Base-by-base conservation (phyloP, 2,797 vertebrate genomes). In the Lacerta bilineata region DNA sequence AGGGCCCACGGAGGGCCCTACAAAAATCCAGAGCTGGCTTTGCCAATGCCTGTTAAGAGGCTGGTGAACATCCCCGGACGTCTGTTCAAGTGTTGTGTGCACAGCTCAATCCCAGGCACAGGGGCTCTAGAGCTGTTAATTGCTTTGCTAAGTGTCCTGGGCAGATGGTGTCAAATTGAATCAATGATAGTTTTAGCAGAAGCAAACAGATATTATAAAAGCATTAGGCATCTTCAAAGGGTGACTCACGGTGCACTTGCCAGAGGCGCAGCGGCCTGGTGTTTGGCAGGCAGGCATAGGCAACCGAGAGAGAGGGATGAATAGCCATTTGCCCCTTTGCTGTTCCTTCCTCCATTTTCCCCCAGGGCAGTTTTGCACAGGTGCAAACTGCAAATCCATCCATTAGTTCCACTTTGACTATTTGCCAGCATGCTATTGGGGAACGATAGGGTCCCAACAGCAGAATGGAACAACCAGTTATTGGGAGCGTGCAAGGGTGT, bases 141-240 rank as follows among this genome's bases (percentile, higher is more conserved):
- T 92, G 94, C 87, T 87, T 89, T 88, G 90, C 88, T 88, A 93
- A 94, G 94, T 91, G 87, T 85, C 90, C 88, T 72, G 92, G 93
- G 93, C 91, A 87, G 86, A 90, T 90, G 93, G 90, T 81, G 18
- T 85, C 91, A 80, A 91, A 92, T 90, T 87, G 88, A 93, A 93
- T 90, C 95, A 89, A 50, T 39, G 89, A 90, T 86, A 1, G 0
- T 88, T 94, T 93, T 89, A 89, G 79, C 5, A 0, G 87, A 87
- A 93, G 89, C 90, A 85, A 94, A 91, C 66, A 87, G 87, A 86
- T 82, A 87, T 78, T 74, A 89, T 82, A 36, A 1, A 66, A 78
- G 77, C 90, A 90, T 91, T 79, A 92, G 86, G 4, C 86, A 84
- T 81, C 33, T 2, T 13, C 85, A 43, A 88, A 86, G 88, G 78